Percentiles rank a stretch among this genome's conserved stretches.
phyloP scores from a whole-genome alignment of 1,140 invertebrate genomes.

The Drosophila persimilis region DNA sequence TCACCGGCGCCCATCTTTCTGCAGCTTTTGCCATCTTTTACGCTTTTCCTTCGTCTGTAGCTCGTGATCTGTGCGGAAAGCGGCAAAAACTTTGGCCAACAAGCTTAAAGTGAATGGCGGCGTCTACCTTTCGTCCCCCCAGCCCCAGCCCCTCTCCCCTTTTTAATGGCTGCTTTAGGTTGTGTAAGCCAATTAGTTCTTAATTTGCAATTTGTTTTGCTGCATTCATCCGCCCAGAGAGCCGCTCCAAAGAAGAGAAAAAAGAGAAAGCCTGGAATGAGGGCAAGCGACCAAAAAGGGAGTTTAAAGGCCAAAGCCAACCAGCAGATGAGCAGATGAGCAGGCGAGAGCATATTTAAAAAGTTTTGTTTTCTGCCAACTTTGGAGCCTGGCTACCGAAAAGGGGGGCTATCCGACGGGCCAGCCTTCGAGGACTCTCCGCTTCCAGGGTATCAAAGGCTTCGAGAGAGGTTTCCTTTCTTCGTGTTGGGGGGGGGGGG shows the following conservation, averaged over 20 bases:
- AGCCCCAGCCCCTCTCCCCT: not conserved
- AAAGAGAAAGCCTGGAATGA: not conserved
- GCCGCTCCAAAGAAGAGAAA: slow-evolving; percentile 37
- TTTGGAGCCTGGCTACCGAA: slow-evolving; percentile 40
- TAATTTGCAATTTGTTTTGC: slow-evolving; percentile 82
- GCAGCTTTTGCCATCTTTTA: not conserved
- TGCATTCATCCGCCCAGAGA: slow-evolving; percentile 48
- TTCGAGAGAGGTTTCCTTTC: slow-evolving; percentile 1
- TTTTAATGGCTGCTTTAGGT: slow-evolving; percentile 77
- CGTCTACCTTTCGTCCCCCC: slow-evolving; percentile 10
- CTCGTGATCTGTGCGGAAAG: slow-evolving; percentile 50
- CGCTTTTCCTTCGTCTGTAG: slow-evolving; percentile 2
- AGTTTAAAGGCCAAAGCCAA: slow-evolving; percentile 72
- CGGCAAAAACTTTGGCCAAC: slow-evolving; percentile 48
- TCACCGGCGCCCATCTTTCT: not conserved
- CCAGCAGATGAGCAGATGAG: slow-evolving; percentile 60
- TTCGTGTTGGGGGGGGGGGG: not conserved
- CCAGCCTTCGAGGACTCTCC: no score
- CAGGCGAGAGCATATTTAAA: slow-evolving; percentile 67
- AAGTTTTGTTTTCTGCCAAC: slow-evolving; percentile 71
- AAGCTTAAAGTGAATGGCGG: slow-evolving; percentile 71
- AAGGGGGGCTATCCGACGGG: no score
- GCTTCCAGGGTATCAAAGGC: no score
- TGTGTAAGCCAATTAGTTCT: slow-evolving; percentile 81
- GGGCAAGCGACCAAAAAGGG: slow-evolving; percentile 38